These are phyloP conservation scores for Solenopsis invicta DNA, from an alignment of 1,140 invertebrate species.

Conservation along the genomic window DNA sequence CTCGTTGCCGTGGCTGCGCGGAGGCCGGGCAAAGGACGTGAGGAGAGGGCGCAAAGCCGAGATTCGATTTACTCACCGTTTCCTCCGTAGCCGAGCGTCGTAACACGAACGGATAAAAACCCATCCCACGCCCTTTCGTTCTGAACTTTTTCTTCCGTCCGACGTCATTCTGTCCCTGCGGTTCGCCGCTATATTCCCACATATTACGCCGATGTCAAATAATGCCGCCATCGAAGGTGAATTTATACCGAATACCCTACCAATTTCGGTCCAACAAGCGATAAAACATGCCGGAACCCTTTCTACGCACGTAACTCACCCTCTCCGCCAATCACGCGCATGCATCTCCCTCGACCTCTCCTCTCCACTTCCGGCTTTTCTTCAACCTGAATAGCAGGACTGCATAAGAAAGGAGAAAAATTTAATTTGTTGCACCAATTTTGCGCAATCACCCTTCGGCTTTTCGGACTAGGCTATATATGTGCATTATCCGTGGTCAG, in stretches of 20 bases:
- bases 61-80: conserved; percentile 69
- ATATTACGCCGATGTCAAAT: conserved; percentile 73
- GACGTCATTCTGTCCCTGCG: conserved; percentile 44
- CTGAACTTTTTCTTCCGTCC: conserved; percentile 60
- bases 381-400: not conserved
- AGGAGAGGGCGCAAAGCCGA: conserved; percentile 19
- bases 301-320: conserved; percentile 63
- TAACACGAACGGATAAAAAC: conserved; percentile 71
- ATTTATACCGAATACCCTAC: conserved; percentile 63
- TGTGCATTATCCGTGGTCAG: not conserved
- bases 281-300: conserved; percentile 63
- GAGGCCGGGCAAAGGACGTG: not conserved
- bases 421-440: conserved; percentile 47
- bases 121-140: conserved; percentile 13
- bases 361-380: not conserved
- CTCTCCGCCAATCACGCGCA: conserved; percentile 63
- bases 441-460: conserved; percentile 12
- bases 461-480: not conserved
- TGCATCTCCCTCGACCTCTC: conserved; percentile 15
- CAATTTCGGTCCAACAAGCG: conserved; percentile 61
- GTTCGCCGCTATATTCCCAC: conserved; percentile 62
- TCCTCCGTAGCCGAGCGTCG: conserved; percentile 54
- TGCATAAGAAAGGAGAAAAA: conserved; percentile 13
- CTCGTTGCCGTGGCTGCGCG: conserved; percentile 14
- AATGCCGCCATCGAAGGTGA: conserved; percentile 69